A percentile compares a stretch with the other conserved stretches of the same genome.
These are phyloP conservation scores for Amblyjoppa proteus DNA, from an alignment of 2,888 invertebrate species.

Conservation along the genomic window DNA sequence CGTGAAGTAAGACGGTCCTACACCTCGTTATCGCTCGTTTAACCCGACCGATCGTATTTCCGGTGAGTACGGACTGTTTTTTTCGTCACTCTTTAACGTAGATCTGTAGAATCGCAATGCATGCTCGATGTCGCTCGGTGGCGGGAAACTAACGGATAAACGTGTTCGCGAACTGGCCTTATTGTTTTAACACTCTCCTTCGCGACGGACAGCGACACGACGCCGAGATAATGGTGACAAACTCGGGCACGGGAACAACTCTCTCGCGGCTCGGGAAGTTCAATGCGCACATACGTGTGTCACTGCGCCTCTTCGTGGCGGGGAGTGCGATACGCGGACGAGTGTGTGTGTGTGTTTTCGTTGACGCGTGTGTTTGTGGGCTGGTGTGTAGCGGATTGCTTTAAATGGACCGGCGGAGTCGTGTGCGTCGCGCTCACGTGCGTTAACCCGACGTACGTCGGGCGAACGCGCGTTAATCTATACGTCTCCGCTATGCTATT, in stretches of 20 bases:
- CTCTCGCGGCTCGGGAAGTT: slow-evolving; percentile 80
- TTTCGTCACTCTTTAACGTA: not conserved
- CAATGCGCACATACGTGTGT: slow-evolving; percentile 83
- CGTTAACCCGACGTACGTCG: slow-evolving; percentile 39
- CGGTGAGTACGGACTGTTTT: slow-evolving; percentile 67
- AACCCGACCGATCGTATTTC: slow-evolving; percentile 16
- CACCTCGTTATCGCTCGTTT: slow-evolving; percentile 26
- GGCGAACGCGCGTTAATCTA: slow-evolving; percentile 5
- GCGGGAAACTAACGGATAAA: not conserved
- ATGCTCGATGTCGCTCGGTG: slow-evolving; percentile 9
- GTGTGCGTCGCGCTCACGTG: slow-evolving; percentile 47
- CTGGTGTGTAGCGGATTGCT: slow-evolving; percentile 31
- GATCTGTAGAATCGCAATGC: not conserved
- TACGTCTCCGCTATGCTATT: not conserved
- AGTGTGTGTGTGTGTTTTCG: not conserved
- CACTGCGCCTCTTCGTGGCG: slow-evolving; percentile 58
- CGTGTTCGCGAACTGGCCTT: slow-evolving; percentile 6
- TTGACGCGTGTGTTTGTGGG: not conserved
- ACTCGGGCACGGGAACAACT: slow-evolving; percentile 67
- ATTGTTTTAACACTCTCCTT: not conserved
- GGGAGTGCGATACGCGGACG: not conserved
- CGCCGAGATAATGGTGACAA: slow-evolving; percentile 66
- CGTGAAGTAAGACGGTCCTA: slow-evolving; percentile 66
- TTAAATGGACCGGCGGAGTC: slow-evolving; percentile 55
- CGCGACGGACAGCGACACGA: slow-evolving; percentile 48